Evolutionary conservation across 1,140 invertebrate genomes (phyloP), one percentile per base, ranked within the genome.

Genomic region (Caenorhabditis briggsae): DNA sequence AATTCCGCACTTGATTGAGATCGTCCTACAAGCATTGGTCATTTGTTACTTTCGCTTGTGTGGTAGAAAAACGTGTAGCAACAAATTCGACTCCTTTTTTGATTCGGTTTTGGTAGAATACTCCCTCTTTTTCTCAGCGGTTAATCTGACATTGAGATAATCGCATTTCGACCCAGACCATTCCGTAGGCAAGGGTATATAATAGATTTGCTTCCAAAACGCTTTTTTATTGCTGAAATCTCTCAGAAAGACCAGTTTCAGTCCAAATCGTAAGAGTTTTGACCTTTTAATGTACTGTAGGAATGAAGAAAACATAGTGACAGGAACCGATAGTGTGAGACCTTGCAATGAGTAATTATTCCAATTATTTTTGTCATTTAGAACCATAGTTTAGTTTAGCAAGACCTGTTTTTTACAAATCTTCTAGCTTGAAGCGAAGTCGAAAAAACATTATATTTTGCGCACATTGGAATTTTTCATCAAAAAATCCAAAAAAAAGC

Each of bases 1-100:
- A 78, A 50, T 78, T 50, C 70, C 18, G 43, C 65, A 33, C 9
- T 70, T 70, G 65, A 78, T 78, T 78, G 46, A 78, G 41, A 18
- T 46, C 18, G 70, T 18, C 70, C 70, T 78, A 78, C 46, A 50
- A 78, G 70, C 46, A 11, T 25, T 78, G 18, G 43, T 78, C 70
- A 78, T 50, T 78, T 78, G 70, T 53, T 50, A 78, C 70, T 50
- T 78, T 50, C 70, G 11, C 46, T 50, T 23, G 12, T 5, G n/a
- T 18, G 46, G 11, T 25, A 9, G 8, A 58, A 58, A 53, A 53
- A 53, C 9, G 23, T 20, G 59, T 20, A 25, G 59, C 8, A 61
- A 12, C 59, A 25, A 58, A 14, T 61, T 25, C n/a, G 8, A 20
- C 8, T 58, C n/a, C n/a, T 58, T n/a, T 20, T 8, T n/a, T n/a